Evolutionary conservation across 2,113 vertebrate genomes (phyloP).

Genomic region (Cariama cristata): DNA sequence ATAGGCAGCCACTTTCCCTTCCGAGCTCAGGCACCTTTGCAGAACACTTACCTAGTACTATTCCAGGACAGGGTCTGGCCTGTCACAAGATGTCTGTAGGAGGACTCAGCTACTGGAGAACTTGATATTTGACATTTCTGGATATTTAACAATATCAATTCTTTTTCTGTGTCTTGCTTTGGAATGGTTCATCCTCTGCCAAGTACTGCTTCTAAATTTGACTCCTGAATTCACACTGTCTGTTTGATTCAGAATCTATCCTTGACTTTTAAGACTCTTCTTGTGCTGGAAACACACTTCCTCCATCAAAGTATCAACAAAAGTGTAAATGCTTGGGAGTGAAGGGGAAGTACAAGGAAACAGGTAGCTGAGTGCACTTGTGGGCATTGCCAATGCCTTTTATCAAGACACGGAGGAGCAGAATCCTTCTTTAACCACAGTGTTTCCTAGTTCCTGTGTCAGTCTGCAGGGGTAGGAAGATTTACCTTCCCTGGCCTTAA

Average conservation of each 20-base stretch:
- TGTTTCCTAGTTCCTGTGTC: background rate
- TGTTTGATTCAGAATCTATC: background rate
- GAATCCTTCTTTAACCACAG: background rate
- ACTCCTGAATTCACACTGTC: background rate
- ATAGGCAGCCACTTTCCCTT: background rate
- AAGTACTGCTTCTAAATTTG: background rate
- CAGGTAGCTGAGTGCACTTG: background rate
- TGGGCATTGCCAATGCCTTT: background rate
- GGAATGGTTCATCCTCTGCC: background rate
- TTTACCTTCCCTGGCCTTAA: background rate
- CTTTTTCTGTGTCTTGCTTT: background rate
- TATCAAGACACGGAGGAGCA: background rate
- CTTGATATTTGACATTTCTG: background rate
- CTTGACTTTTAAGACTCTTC: background rate
- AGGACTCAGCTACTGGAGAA: background rate
- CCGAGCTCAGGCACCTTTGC: background rate
- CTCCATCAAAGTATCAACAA: background rate
- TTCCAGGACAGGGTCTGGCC: background rate
- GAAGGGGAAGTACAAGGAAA: background rate
- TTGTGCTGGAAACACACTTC: background rate
- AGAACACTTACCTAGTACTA: background rate
- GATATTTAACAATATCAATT: background rate
- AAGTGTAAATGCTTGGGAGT: background rate
- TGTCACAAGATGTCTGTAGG: background rate
- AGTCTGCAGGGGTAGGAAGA: background rate